phyloP scores from a whole-genome alignment of 1,140 invertebrate genomes.

The Drosophila neocordata region DNA sequence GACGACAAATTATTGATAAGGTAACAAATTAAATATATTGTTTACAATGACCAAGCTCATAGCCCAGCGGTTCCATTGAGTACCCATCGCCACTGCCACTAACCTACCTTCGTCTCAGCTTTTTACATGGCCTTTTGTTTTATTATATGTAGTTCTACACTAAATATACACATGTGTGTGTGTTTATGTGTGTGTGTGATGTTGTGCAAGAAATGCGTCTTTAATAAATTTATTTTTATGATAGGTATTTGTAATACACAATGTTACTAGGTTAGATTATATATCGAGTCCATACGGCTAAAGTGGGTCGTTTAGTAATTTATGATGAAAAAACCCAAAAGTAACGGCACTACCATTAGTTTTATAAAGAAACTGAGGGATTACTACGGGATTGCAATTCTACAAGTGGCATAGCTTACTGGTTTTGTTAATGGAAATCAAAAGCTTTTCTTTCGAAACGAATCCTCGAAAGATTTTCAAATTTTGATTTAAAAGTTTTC shows the following conservation, averaged over 20 bases:
- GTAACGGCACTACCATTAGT: not conserved
- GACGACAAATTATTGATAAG: conserved; percentile 55
- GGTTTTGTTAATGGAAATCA: not conserved
- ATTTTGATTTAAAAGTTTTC: not conserved
- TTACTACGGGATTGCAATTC: not conserved
- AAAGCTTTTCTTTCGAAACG: no score
- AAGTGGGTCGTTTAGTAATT: conserved; percentile 47
- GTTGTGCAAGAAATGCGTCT: conserved; percentile 74
- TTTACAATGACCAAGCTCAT: conserved; percentile 50
- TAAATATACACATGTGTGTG: not conserved
- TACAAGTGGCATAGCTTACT: conserved; percentile 1
- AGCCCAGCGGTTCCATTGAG: conserved; percentile 37
- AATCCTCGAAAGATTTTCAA: not conserved
- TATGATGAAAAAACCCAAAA: not conserved
- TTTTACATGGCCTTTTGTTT: conserved; percentile 31
- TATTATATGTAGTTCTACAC: not conserved
- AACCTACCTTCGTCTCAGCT: not conserved
- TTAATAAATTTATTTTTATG: conserved; percentile 60
- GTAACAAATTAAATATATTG: conserved; percentile 60
- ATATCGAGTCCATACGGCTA: not conserved
- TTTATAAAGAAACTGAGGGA: no score
- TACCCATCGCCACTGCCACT: conserved; percentile 44
- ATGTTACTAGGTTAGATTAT: conserved; percentile 28
- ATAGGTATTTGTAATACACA: conserved; percentile 36
- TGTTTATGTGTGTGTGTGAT: conserved; percentile 35